These are phyloP conservation scores for Chaenodraco wilsoni DNA, from an alignment of 2,797 vertebrate species.

Conservation along the genomic window DNA sequence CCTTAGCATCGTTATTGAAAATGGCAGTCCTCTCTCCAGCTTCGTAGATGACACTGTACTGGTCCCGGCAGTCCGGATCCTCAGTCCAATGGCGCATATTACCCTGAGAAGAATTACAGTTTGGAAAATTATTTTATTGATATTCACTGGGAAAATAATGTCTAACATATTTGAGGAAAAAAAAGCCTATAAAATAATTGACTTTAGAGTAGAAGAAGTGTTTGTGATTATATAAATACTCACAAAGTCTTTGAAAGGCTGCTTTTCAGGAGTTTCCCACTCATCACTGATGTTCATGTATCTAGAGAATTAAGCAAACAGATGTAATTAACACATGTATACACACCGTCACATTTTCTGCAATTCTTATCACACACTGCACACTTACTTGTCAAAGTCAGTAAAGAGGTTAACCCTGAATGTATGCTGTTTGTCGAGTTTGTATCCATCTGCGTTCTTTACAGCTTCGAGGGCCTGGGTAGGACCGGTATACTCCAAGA, in stretches of 20 bases:
- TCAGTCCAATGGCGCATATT: constrained; percentile 98
- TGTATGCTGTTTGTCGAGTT: constrained; percentile 97
- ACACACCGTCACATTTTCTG: not conserved
- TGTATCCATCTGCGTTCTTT: constrained; percentile 96
- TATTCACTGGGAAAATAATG: not conserved
- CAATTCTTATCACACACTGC: not conserved
- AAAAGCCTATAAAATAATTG: not conserved
- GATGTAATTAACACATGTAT: not conserved
- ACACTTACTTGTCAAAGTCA: constrained; percentile 95
- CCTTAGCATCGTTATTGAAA: constrained; percentile 95
- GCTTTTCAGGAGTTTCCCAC: constrained; percentile 97
- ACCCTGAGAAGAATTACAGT: constrained; percentile 81
- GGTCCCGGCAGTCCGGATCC: constrained; percentile 95
- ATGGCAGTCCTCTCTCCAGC: constrained; percentile 95
- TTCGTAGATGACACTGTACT: constrained; percentile 99
- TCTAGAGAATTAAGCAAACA: constrained; percentile 72
- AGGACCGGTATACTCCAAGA: constrained; percentile 93
- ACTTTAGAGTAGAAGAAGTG: not conserved
- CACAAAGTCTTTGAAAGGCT: constrained; percentile 98
- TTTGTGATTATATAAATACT: constrained; percentile 60
- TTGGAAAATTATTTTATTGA: not conserved
- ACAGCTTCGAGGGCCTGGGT: constrained; percentile 93
- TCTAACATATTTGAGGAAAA: not conserved
- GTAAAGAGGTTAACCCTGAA: constrained; percentile 98
- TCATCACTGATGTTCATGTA: constrained; percentile 98